Conservation (phyloP, 2,113 vertebrate genomes). For the Neoarius graeffei region DNA sequence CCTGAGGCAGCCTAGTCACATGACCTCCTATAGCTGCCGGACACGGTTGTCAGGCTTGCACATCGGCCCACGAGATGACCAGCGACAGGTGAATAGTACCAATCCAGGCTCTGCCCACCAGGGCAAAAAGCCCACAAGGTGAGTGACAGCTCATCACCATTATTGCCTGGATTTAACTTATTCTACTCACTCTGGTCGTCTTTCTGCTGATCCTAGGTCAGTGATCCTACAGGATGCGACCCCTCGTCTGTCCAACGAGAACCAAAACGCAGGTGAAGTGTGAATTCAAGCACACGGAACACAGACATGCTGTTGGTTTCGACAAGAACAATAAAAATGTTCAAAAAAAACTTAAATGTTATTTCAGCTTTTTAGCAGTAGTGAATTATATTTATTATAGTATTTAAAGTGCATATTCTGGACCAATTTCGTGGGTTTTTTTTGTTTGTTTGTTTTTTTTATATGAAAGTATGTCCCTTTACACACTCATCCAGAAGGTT, state of each 20-base stretch:
- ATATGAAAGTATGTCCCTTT: no score
- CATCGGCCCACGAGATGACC: slow-evolving; percentile 61
- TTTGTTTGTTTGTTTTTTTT: no score
- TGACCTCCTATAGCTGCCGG: slow-evolving; percentile 52
- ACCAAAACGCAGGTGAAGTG: background rate
- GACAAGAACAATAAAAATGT: background rate
- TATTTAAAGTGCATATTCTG: no score
- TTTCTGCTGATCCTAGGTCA: background rate
- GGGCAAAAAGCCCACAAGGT: slow-evolving; percentile 55
- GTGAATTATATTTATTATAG: no score
- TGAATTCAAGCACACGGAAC: background rate
- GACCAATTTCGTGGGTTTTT: no score
- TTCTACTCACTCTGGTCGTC: background rate
- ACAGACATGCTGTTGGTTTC: background rate
- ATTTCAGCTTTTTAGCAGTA: background rate
- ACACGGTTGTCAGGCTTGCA: slow-evolving; percentile 37
- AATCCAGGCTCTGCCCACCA: slow-evolving; percentile 51
- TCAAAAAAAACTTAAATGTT: background rate
- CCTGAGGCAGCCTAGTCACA: slow-evolving; percentile 79
- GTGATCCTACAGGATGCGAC: slow-evolving; percentile 21
- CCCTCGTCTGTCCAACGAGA: background rate
- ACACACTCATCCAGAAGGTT: no score
- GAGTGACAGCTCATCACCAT: background rate
- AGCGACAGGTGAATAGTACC: slow-evolving; percentile 63
- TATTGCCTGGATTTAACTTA: background rate